Base-by-base conservation (phyloP, 1,140 invertebrate genomes). In the Neoseiulus cucumeris region DNA sequence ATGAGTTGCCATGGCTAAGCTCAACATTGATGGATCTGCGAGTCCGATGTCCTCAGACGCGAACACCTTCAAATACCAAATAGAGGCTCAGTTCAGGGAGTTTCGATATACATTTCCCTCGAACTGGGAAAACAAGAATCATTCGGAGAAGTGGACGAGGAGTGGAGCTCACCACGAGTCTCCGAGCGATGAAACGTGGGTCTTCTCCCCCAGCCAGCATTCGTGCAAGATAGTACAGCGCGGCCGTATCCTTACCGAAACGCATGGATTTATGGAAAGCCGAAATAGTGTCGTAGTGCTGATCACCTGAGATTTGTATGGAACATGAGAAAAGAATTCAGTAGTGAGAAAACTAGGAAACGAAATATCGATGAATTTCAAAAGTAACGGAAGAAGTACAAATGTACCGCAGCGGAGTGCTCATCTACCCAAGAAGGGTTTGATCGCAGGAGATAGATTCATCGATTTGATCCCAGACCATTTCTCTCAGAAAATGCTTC, bases 251-350 rank as follows among this genome's bases (percentile, higher is more conserved):
- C 73, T 88, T 85, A 17, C 84, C 83, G 0, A 86, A 87, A 70
- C 88, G 78, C n/a, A 91, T 84, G 0, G 86, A 87, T 74, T 91
- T 90, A 69, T 88, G 86, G 41, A 90, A 75, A 0, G 87, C 87
- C 9, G 87, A 89, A 69, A 86, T 84, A 28, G 82, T 83, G 71
- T 89, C 85, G 73, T 88, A 91, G 75, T 89, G 87, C 72, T 88
- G 84, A 66, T 90, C 87, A 17, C 87, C 69, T 69, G 41, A 66
- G 47, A 67, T 1, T 45, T n/a, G 28, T 5, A 66, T 25, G 17
- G 29, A n/a, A n/a, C n/a, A n/a, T n/a, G 4, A 64, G 6, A 22
- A 44, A n/a, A 44, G 12, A 44, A 44, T 64, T 4, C 41, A 29
- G 41, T 44, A 28, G 42, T 18, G 45, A 66, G 33, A 39, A 17